Percentiles rank a stretch among this genome's conserved stretches.
Evolutionary conservation across 2,113 vertebrate genomes (phyloP).

Genomic region (Rhea pennata): DNA sequence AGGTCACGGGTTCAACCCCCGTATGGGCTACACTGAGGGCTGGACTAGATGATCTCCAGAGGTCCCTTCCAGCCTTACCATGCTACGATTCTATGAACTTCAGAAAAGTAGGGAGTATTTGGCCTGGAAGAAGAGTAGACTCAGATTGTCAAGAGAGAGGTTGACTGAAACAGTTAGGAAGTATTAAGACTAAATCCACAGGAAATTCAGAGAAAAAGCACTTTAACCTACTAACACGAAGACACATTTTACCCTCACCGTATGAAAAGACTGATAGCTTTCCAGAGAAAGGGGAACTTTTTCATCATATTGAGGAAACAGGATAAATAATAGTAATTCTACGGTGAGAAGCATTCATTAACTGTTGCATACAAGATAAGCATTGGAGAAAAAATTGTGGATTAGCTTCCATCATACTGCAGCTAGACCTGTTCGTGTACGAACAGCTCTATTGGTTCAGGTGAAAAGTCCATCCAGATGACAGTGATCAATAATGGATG

Average conservation of each 20-base stretch:
- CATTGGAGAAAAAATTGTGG: background rate
- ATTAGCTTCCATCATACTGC: background rate
- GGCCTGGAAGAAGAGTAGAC: background rate
- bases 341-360: background rate
- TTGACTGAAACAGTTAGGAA: background rate
- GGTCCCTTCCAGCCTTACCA: too few relatives aligned
- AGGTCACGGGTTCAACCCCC: too few relatives aligned
- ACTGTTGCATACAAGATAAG: background rate
- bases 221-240: background rate
- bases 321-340: background rate
- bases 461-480: background rate
- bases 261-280: background rate
- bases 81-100: background rate
- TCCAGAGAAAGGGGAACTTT: background rate
- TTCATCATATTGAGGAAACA: background rate
- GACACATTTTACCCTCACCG: background rate
- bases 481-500: background rate
- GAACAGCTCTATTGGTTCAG: background rate
- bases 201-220: background rate
- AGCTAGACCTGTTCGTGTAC: background rate
- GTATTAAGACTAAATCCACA: background rate
- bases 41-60: too few relatives aligned
- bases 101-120: background rate
- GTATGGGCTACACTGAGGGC: too few relatives aligned
- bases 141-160: background rate